Conservation (phyloP, 2,113 vertebrate species). For the Podarcis cretensis region DNA sequence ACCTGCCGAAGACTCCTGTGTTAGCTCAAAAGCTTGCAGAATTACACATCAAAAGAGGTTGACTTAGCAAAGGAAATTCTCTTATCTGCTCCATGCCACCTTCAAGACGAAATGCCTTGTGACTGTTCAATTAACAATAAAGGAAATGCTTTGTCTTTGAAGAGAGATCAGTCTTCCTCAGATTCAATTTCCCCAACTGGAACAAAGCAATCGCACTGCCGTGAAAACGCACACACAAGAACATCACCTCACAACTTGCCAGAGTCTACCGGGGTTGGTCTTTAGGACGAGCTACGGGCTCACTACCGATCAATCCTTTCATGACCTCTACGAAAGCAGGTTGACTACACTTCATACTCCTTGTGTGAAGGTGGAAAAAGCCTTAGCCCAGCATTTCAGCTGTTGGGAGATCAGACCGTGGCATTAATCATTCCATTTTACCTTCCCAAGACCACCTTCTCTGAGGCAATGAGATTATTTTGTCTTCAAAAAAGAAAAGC, state of each 20-base stretch:
- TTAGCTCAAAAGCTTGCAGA: not conserved
- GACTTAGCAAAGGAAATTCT: not conserved
- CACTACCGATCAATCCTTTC: slow-evolving; percentile 60
- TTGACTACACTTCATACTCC: slow-evolving; percentile 38
- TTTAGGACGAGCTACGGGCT: slow-evolving; percentile 51
- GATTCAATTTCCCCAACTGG: slow-evolving; percentile 18
- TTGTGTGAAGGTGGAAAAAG: slow-evolving; percentile 19
- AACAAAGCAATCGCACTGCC: slow-evolving; percentile 42
- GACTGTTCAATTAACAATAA: slow-evolving; percentile 18
- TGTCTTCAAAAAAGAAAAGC: not conserved
- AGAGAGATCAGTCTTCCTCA: slow-evolving; percentile 2
- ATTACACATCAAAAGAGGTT: not conserved
- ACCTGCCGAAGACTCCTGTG: slow-evolving; percentile 16
- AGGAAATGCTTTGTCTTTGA: not conserved
- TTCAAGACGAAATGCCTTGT: slow-evolving; percentile 34
- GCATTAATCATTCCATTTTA: not conserved
- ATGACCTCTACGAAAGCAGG: slow-evolving; percentile 47
- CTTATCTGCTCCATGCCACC: not conserved
- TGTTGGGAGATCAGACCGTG: slow-evolving; percentile 1
- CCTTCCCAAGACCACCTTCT: slow-evolving; percentile 20
- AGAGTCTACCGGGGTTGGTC: slow-evolving; percentile 36
- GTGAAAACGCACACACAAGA: not conserved
- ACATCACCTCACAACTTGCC: slow-evolving; percentile 33
- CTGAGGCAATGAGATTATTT: slow-evolving; percentile 29
- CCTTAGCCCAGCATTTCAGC: not conserved